A percentile compares a stretch with the other conserved stretches of the same genome.
These are phyloP conservation scores for Acanthochromis polyacanthus DNA, from an alignment of 2,113 vertebrate species.

Conservation along the genomic window DNA sequence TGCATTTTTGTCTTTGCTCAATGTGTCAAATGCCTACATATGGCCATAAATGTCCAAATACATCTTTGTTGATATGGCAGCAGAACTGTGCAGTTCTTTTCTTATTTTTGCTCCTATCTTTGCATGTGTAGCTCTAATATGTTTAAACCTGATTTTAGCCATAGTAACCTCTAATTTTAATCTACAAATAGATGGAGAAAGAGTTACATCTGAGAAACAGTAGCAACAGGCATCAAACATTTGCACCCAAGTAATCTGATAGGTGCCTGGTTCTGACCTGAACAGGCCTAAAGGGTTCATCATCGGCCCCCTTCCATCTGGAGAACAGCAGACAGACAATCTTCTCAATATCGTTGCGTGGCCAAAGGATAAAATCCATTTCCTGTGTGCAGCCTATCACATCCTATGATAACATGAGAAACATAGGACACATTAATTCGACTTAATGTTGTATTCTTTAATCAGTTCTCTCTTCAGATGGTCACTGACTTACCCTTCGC, in stretches of 20 bases:
- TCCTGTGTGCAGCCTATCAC: conserved; percentile 99
- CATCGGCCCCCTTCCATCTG: conserved; percentile 97
- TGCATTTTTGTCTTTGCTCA: background rate
- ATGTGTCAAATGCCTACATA: no score
- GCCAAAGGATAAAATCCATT: conserved; percentile 99
- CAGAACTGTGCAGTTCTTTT: no score
- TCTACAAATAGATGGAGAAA: background rate
- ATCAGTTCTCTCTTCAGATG: background rate
- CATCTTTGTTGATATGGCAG: no score
- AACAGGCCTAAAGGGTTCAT: conserved; percentile 98
- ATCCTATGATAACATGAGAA: conserved; percentile 83
- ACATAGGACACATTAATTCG: background rate
- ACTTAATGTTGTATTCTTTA: no score
- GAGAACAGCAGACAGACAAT: conserved; percentile 99
- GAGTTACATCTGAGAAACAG: background rate
- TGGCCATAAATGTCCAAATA: no score
- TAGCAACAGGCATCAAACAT: no score
- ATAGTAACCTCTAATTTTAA: background rate
- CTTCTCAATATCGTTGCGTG: conserved; percentile 99
- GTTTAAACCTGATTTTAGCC: no score
- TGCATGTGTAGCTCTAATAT: no score
- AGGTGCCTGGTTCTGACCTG: conserved; percentile 84
- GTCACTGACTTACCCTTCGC: conserved; percentile 90
- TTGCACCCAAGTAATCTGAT: no score
- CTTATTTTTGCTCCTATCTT: no score